A percentile compares a stretch with the other conserved stretches of the same genome.
Evolutionary conservation across 1,140 invertebrate genomes (phyloP).

Genomic region (Pectinophora gossypiella): DNA sequence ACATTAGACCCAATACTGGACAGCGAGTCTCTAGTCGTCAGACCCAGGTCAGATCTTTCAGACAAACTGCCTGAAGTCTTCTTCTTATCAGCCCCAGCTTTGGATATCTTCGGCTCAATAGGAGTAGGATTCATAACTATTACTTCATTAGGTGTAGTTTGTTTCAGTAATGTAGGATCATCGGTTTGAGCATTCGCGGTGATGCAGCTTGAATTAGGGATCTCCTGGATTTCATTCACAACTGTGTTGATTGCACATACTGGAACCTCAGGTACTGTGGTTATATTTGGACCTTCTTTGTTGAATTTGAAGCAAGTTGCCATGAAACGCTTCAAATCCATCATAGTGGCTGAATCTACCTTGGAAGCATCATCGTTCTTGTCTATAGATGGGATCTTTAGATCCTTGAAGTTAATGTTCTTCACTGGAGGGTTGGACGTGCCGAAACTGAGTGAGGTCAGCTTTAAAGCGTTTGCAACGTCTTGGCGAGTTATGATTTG

Average conservation of each 20-base stretch:
- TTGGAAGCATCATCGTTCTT: conserved; percentile 25
- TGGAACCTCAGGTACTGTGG: conserved; percentile 24
- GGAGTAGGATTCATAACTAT: conserved; percentile 19
- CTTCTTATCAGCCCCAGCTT: conserved; percentile 36
- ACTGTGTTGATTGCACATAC: conserved; percentile 24
- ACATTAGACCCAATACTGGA: conserved; percentile 69
- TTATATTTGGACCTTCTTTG: conserved; percentile 25
- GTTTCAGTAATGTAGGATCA: background rate
- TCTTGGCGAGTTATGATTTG: conserved; percentile 52
- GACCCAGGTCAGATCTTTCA: conserved; percentile 46
- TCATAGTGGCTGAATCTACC: conserved; percentile 39
- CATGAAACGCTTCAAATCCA: conserved; percentile 57
- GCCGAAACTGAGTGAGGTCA: conserved; percentile 39
- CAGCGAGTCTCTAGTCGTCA: conserved; percentile 50
- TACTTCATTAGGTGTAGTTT: conserved; percentile 34
- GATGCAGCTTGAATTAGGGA: conserved; percentile 25
- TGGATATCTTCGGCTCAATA: conserved; percentile 32
- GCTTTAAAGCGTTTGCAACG: conserved; percentile 46
- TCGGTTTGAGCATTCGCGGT: conserved; percentile 11
- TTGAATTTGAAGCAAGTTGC: conserved; percentile 52
- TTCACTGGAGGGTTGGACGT: conserved; percentile 21
- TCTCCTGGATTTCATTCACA: conserved; percentile 23
- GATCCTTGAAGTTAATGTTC: conserved; percentile 37
- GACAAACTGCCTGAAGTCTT: conserved; percentile 45
- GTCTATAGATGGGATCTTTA: conserved; percentile 41